Evolutionary conservation across 2,797 vertebrate genomes (phyloP), one percentile per base, ranked within the genome.

Genomic region (Sebastes flavidus): DNA sequence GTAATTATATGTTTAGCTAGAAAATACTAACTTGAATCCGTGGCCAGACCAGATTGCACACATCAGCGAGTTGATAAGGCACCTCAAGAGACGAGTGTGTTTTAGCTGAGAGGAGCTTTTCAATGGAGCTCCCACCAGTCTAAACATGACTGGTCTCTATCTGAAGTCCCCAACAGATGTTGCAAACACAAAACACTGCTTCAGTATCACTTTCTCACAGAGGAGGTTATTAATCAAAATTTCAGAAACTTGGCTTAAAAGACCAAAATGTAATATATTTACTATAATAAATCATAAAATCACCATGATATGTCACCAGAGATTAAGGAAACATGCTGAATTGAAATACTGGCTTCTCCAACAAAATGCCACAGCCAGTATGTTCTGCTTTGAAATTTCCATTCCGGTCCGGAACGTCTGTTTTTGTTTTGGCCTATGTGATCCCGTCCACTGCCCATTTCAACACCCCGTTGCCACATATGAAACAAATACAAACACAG

Each of bases 31-130:
- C 9, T 22, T 56, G 24, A 70, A 73, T 36, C 27, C 60, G n/a
- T 38, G 59, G 70, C 22, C 55, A 8, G 16, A 66, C 4, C 78
- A 30, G 67, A 70, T n/a, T 68, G 54, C 34, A 63, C 42, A 66
- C 63, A 82, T 34, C 71, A 70, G 18, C 67, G 22, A 69, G 27
- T 5, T 65, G 75, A 80, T 75, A 34, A 68, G 30, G 81, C 38
- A 59, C 62, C 20, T 67, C 59, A 30, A 27, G 68, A 76, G 36
- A 72, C n/a, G 12, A 70, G 7, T 36, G 61, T 38, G 32, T 29
- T 80, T 81, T 5, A 76, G 59, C 55, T 66, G n/a, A 58, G 61
- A 54, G 25, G 18, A 24, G 72, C n/a, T 70, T 20, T 42, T 34
- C 30, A 62, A n/a, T 18, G 20, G 29, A 56, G 29, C 58, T 30